These are phyloP conservation scores for Plebejus melissa DNA, from an alignment of 2,888 invertebrate species.

Conservation along the genomic window DNA sequence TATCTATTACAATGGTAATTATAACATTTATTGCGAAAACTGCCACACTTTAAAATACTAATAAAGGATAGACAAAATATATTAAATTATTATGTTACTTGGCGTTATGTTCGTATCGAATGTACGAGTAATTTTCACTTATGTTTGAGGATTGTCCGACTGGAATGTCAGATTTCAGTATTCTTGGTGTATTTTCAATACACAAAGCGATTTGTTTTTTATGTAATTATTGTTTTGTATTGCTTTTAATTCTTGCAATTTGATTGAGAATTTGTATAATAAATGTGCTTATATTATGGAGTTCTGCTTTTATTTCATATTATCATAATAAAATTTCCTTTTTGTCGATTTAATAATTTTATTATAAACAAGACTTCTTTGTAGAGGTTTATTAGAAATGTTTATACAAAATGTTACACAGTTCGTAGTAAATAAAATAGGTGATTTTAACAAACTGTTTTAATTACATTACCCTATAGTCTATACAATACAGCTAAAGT, in stretches of 20 bases:
- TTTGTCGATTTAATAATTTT: background rate
- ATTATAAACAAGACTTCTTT: background rate
- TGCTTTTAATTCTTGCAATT: background rate
- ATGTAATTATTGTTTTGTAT: background rate
- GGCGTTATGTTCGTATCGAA: slow-evolving; percentile 18
- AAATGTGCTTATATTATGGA: slow-evolving; percentile 25
- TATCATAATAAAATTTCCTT: background rate
- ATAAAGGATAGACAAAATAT: background rate
- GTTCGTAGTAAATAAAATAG: background rate
- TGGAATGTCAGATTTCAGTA: slow-evolving; percentile 14
- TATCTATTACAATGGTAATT: too few relatives aligned
- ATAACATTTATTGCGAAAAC: background rate
- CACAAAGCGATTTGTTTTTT: background rate
- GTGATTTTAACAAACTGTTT: background rate
- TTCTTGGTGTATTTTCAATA: background rate
- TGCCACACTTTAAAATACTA: slow-evolving; percentile 6
- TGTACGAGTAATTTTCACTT: background rate
- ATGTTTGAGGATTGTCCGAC: background rate
- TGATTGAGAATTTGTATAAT: slow-evolving; percentile 24
- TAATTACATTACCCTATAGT: background rate
- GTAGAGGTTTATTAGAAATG: background rate
- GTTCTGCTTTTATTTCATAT: background rate
- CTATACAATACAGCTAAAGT: slow-evolving; percentile 1
- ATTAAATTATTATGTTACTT: background rate
- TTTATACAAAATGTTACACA: background rate